Evolutionary conservation across 2,888 invertebrate species (phyloP).

Genomic region (Ceramica pisi): DNA sequence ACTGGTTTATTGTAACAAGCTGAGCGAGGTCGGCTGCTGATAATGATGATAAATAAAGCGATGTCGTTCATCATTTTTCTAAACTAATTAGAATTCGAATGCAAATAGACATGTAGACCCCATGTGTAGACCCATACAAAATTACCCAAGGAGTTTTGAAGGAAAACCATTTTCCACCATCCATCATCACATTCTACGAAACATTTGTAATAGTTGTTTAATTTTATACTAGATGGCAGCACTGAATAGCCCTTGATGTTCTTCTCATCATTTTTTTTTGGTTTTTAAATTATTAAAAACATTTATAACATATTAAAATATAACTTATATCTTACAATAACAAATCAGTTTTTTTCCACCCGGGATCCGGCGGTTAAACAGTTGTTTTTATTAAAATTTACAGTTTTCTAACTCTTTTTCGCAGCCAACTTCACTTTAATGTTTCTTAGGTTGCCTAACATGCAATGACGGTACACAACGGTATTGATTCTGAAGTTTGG

Average conservation of each 20-base stretch:
- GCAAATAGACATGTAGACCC: too few relatives aligned
- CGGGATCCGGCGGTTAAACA: too few relatives aligned
- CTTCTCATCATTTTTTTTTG: not conserved
- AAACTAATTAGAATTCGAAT: too few relatives aligned
- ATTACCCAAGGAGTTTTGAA: too few relatives aligned
- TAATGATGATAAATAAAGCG: too few relatives aligned
- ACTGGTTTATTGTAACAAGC: too few relatives aligned
- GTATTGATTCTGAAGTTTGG: slow-evolving; percentile 78
- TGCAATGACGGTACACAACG: slow-evolving; percentile 72
- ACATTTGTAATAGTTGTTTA: slow-evolving; percentile 16
- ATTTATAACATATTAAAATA: not conserved
- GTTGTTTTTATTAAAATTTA: not conserved
- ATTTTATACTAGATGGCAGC: slow-evolving; percentile 51
- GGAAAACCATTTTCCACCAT: too few relatives aligned
- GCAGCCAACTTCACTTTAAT: slow-evolving; percentile 67
- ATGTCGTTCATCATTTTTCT: too few relatives aligned
- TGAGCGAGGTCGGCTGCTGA: too few relatives aligned
- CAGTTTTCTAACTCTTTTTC: not conserved
- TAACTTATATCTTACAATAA: not conserved
- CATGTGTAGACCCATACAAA: too few relatives aligned
- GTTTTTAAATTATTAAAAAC: not conserved
- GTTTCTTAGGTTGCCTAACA: slow-evolving; percentile 75
- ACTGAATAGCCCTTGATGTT: not conserved
- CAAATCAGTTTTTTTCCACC: too few relatives aligned
- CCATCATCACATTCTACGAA: not conserved